These are phyloP conservation scores for Mayetiola destructor DNA, from an alignment of 2,888 invertebrate genomes.

Conservation along the genomic window DNA sequence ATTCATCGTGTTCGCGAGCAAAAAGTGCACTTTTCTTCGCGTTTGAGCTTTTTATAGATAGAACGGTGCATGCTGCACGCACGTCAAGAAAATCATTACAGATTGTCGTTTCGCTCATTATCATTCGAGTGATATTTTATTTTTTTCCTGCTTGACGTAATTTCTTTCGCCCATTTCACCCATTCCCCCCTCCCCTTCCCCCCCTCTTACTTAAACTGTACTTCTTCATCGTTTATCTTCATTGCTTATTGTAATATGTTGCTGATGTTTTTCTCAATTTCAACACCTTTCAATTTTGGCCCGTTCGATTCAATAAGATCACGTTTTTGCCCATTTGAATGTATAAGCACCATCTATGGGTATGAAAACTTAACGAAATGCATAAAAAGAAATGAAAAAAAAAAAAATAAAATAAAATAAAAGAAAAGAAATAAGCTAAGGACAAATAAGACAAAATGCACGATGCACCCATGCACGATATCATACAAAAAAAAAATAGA, in stretches of 20 bases:
- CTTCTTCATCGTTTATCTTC: neutral
- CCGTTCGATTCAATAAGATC: neutral
- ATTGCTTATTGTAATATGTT: neutral
- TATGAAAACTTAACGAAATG: too few relatives aligned
- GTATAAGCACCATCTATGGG: too few relatives aligned
- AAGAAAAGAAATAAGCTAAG: neutral
- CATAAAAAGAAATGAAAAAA: too few relatives aligned
- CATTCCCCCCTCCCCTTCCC: neutral
- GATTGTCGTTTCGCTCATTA: slow-evolving; percentile 3
- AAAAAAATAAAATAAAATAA: neutral
- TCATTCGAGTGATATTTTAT: neutral
- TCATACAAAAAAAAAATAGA: neutral
- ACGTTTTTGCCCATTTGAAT: neutral
- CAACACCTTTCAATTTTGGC: too few relatives aligned
- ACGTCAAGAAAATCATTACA: neutral
- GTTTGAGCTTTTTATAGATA: too few relatives aligned
- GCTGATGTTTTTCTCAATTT: neutral
- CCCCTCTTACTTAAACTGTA: neutral
- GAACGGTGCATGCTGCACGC: neutral
- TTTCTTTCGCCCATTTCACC: neutral
- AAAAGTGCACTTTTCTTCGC: neutral
- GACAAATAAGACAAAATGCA: neutral
- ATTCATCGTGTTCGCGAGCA: too few relatives aligned
- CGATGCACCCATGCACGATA: neutral
- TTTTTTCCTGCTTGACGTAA: neutral